Conservation (phyloP, 2,113 vertebrate genomes). For the Anarrhichthys ocellatus region DNA sequence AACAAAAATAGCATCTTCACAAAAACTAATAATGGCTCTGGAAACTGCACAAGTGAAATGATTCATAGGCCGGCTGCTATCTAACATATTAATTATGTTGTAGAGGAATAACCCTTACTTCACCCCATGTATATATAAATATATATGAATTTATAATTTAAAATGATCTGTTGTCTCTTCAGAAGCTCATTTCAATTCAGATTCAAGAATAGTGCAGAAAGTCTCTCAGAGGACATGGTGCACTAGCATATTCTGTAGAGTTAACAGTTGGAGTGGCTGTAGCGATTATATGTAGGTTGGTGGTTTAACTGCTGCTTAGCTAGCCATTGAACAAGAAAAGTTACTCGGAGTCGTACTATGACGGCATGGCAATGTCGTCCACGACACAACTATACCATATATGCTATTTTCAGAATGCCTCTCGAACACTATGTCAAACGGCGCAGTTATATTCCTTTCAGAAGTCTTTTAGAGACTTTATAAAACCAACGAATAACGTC, state of each 20-base stretch:
- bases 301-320: not conserved
- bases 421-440: too few species aligned
- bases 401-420: too few species aligned
- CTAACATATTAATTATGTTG: slow-evolving; percentile 49
- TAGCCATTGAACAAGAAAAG: not conserved
- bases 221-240: slow-evolving; percentile 1
- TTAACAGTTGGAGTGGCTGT: not conserved
- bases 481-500: not conserved
- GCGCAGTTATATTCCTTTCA: not conserved
- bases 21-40: slow-evolving; percentile 24
- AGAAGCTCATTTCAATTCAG: slow-evolving; percentile 20
- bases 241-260: too few species aligned
- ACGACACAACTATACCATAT: too few species aligned
- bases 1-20: slow-evolving; percentile 36
- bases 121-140: slow-evolving; percentile 26
- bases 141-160: slow-evolving; percentile 18
- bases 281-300: not conserved
- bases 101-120: slow-evolving; percentile 24
- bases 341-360: not conserved
- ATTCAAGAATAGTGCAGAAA: not conserved
- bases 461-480: not conserved
- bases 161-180: slow-evolving; percentile 18
- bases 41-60: slow-evolving; percentile 21
- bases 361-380: too few species aligned
- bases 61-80: slow-evolving; percentile 39